These are phyloP conservation scores for Bucco capensis DNA, from an alignment of 2,113 vertebrate species.

Conservation along the genomic window DNA sequence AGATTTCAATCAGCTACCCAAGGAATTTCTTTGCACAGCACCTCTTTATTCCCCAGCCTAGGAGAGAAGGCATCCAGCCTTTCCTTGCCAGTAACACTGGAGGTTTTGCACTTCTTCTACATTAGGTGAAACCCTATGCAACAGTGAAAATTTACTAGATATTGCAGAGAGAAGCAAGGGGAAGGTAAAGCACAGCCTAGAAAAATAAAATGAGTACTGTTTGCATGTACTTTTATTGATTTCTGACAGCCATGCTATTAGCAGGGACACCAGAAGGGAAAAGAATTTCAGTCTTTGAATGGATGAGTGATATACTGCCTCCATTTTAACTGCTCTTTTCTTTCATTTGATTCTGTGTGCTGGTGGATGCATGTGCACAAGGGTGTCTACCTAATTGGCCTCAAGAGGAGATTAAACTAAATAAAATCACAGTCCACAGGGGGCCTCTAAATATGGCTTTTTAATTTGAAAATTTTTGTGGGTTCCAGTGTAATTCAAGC, in stretches of 20 bases:
- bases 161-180: constrained; percentile 38
- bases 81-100: constrained; percentile 1
- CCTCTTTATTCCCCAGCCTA: constrained; percentile 20
- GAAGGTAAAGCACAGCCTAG: constrained; percentile 4
- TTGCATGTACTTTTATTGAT: constrained; percentile 59
- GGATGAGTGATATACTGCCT: constrained; percentile 64
- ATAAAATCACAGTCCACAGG: constrained; percentile 78
- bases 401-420: constrained; percentile 80
- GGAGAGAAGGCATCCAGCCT: not conserved
- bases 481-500: constrained; percentile 81
- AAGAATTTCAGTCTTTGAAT: constrained; percentile 65
- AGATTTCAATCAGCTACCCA: not conserved
- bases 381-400: constrained; percentile 80
- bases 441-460: constrained; percentile 78
- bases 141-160: constrained; percentile 51
- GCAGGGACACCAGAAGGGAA: constrained; percentile 67
- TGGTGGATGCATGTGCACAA: constrained; percentile 60
- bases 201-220: constrained; percentile 49
- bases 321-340: constrained; percentile 5
- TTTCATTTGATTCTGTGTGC: not conserved
- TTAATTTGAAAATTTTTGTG: constrained; percentile 84
- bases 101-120: constrained; percentile 13
- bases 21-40: constrained; percentile 28
- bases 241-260: constrained; percentile 58
- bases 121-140: constrained; percentile 22